Percentiles rank a stretch among this genome's conserved stretches.
Conservation (phyloP, 92 coral and sea anemone species). For the Parazoanthus swiftii region DNA sequence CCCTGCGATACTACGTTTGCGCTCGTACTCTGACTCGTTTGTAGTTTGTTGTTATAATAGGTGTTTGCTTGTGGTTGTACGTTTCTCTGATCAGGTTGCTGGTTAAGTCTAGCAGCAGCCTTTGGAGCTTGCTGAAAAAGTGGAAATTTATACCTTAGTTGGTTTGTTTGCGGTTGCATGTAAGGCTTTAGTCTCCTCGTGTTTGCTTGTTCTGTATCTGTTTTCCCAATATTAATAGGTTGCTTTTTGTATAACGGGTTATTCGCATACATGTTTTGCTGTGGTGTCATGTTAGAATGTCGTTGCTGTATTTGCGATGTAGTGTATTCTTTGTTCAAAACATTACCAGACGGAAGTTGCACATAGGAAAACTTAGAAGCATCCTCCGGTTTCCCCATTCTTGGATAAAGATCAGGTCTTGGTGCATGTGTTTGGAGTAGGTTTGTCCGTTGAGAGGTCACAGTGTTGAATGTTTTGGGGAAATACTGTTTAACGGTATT, state of each 20-base stretch:
- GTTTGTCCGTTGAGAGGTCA: conserved; percentile 8
- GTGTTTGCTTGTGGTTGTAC: background rate
- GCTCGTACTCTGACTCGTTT: background rate
- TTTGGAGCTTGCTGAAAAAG: background rate
- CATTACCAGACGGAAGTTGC: background rate
- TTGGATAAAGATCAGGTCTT: background rate
- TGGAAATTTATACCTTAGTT: background rate
- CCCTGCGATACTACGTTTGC: background rate
- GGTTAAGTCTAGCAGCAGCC: background rate
- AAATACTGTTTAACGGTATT: background rate
- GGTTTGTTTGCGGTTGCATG: background rate
- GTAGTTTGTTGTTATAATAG: background rate
- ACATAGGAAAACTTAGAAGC: background rate
- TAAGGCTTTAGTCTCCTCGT: background rate
- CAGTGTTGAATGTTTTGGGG: background rate
- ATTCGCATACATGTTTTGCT: background rate
- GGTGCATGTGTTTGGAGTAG: background rate
- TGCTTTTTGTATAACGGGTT: background rate
- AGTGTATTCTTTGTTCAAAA: background rate
- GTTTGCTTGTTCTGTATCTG: background rate
- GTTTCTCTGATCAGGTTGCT: background rate
- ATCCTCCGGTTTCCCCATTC: background rate
- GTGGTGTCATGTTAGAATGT: background rate
- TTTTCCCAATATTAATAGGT: background rate
- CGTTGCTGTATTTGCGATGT: conserved; percentile 3